Percentiles rank a stretch among this genome's conserved stretches.
These are phyloP conservation scores for Bambusicola thoracicus DNA, from an alignment of 2,113 vertebrate genomes.

Conservation along the genomic window DNA sequence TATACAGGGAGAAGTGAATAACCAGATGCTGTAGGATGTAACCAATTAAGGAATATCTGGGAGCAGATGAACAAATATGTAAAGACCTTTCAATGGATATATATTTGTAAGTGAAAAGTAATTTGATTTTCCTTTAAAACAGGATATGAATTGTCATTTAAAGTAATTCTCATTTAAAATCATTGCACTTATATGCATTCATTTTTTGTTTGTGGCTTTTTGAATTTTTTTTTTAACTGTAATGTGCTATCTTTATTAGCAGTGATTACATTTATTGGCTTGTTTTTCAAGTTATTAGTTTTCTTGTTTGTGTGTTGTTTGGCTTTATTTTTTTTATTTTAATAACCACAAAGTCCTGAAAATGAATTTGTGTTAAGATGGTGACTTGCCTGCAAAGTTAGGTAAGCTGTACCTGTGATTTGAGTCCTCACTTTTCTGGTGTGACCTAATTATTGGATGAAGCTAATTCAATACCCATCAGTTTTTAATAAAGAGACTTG, in stretches of 20 bases:
- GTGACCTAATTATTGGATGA: neutral
- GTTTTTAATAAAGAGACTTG: conserved; percentile 56
- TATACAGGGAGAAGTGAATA: neutral
- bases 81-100: neutral
- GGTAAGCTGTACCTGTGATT: neutral
- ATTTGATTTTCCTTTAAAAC: neutral
- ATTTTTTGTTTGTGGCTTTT: neutral
- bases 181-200: neutral
- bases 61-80: neutral
- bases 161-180: neutral
- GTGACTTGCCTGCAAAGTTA: neutral
- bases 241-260: neutral
- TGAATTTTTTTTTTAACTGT: neutral
- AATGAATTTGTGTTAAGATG: neutral
- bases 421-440: neutral
- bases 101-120: neutral
- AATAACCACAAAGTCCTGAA: neutral
- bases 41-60: neutral
- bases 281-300: neutral
- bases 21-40: neutral
- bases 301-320: neutral
- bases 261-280: neutral
- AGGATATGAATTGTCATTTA: neutral
- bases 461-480: neutral
- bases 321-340: neutral